Percentiles rank a stretch among this genome's conserved stretches.
These are phyloP conservation scores for Trichechus manatus DNA, from an alignment of 2,113 vertebrate genomes.

Conservation along the genomic window DNA sequence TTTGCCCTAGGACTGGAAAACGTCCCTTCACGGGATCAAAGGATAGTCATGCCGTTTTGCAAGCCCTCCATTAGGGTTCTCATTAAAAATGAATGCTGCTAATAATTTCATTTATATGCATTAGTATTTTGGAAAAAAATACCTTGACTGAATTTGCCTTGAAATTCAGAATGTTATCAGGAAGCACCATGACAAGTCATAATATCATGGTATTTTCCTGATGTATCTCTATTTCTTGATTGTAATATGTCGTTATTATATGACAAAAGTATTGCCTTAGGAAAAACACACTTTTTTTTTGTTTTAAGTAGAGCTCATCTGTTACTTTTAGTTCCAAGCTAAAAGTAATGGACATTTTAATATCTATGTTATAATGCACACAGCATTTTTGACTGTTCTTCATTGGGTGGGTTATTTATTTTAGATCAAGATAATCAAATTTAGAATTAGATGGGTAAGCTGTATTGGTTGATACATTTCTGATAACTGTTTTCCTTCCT, in stretches of 20 bases:
- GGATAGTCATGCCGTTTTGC: not conserved
- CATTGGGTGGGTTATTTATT: conserved; percentile 43
- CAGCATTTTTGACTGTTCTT: not conserved
- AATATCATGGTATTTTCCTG: conserved; percentile 56
- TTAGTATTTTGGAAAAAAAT: conserved; percentile 60
- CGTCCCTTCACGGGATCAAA: conserved; percentile 70
- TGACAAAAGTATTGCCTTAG: conserved; percentile 68
- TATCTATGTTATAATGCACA: not conserved
- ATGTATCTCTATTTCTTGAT: conserved; percentile 60
- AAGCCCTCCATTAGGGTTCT: conserved; percentile 69
- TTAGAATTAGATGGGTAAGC: not conserved
- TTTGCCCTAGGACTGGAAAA: conserved; percentile 65
- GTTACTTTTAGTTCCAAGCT: conserved; percentile 59
- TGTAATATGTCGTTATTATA: conserved; percentile 49
- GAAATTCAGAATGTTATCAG: conserved; percentile 66
- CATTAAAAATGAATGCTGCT: conserved; percentile 76
- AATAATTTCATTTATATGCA: conserved; percentile 79
- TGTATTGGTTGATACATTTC: conserved; percentile 46
- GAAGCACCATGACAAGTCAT: conserved; percentile 54
- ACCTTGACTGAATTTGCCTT: conserved; percentile 69
- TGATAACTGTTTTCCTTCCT: conserved; percentile 61
- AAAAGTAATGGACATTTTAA: conserved; percentile 59
- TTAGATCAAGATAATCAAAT: conserved; percentile 60
- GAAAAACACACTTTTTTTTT: conserved; percentile 1
- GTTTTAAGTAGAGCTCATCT: conserved; percentile 7